Evolutionary conservation across 2,888 invertebrate genomes (phyloP), one percentile per base, ranked within the genome.

Genomic region (Pristionchus exspectatus): DNA sequence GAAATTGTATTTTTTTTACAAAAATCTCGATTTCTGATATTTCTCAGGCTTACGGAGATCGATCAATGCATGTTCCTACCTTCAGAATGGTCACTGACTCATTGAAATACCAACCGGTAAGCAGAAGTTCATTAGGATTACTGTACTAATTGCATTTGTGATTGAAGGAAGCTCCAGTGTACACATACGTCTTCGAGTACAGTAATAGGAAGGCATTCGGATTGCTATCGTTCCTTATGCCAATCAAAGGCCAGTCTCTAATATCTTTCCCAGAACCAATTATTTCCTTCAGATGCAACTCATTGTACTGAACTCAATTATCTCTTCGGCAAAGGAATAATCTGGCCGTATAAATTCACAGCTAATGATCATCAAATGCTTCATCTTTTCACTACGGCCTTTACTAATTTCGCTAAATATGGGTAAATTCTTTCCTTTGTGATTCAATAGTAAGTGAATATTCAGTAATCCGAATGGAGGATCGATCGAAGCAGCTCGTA

Each of bases 401-500:
- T 84, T n/a, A 85, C 84, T 66, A 89, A 89, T 50, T 89, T 89
- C 74, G 89, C 89, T 56, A 89, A 89, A 72, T 89, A 89, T 59
- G 89, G 89, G 89, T 89, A n/a, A 59, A 83, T 59, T 30, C 24
- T 9, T 38, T 24, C n/a, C 50, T 50, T 50, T 27, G 44, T 50
- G 81, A 54, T 2, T 30, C 16, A 2, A 18, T 27, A 16, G 10
- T 54, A 9, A 30, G 14, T 14, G 1, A 50, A 12, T 38, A 21
- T 86, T 14, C 44, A 87, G 87, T 27, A 69, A 87, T 69, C 87
- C 87, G 14, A 87, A 87, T 21, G 87, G 87, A 44, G 87, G 87
- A 33, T 69, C 87, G 7, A 66, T 87, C 16, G 87, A 87, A 38
- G 84, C 84, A 12, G 84, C 59, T 30, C 84, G 84, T 10, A 21